These are phyloP conservation scores for Calyptomena viridis DNA, from an alignment of 2,113 vertebrate genomes.

Conservation along the genomic window DNA sequence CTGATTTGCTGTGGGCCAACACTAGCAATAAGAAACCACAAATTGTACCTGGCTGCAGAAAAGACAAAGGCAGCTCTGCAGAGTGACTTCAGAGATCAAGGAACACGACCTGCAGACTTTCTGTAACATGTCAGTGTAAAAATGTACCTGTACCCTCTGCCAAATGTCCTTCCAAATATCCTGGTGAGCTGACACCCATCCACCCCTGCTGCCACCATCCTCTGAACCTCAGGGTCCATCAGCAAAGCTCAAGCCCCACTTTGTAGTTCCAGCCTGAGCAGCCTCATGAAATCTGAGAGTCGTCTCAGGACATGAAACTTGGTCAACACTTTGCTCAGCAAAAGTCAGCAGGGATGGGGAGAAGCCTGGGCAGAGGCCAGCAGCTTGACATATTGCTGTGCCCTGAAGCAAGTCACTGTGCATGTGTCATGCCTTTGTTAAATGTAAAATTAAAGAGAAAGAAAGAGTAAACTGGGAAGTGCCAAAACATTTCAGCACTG, in stretches of 20 bases:
- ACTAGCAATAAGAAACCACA: background rate
- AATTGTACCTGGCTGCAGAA: background rate
- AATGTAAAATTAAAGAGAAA: background rate
- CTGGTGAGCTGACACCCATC: background rate
- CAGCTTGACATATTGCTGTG: background rate
- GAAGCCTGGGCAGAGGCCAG: background rate
- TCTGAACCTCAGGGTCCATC: background rate
- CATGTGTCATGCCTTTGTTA: background rate
- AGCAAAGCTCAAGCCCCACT: background rate
- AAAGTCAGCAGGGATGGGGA: background rate
- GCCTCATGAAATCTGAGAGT: background rate
- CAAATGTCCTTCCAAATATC: background rate
- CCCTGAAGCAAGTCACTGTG: background rate
- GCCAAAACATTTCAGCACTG: background rate
- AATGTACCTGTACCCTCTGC: background rate
- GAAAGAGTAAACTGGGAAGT: background rate
- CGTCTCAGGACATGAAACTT: fast-evolving
- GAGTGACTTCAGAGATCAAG: background rate
- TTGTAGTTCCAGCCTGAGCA: background rate
- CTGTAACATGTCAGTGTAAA: fast-evolving
- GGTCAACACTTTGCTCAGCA: background rate
- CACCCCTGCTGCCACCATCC: fast-evolving
- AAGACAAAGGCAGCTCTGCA: background rate
- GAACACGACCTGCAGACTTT: background rate
- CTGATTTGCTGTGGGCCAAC: background rate